Conservation (phyloP, 2,113 vertebrate genomes). For the Machaerirhynchus nigripectus region DNA sequence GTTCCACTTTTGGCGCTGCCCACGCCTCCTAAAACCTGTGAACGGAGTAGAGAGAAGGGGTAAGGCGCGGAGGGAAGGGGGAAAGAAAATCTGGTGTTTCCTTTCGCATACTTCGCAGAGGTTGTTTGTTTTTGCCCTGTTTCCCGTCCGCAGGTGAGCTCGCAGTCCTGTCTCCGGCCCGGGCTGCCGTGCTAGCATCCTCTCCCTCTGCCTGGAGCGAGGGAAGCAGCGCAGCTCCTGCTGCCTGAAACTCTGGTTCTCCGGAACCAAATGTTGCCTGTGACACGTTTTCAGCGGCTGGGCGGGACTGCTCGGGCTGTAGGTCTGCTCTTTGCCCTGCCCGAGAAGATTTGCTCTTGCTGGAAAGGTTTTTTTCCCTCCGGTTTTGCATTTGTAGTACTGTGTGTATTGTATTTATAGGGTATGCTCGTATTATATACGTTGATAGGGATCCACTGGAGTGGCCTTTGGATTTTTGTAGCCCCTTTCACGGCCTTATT, state of each 20-base stretch:
- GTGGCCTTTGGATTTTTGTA: neutral
- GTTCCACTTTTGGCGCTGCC: fast-evolving
- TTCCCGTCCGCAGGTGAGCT: fast-evolving
- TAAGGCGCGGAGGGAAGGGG: neutral
- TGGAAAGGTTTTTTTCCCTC: neutral
- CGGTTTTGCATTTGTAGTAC: neutral
- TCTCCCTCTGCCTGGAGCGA: too few relatives aligned
- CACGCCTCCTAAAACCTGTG: neutral
- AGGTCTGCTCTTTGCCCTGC: neutral
- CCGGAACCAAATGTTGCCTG: too few relatives aligned
- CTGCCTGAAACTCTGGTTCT: too few relatives aligned
- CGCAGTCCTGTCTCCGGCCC: fast-evolving
- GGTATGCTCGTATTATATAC: fast-evolving
- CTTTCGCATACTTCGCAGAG: neutral
- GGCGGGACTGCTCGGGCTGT: neutral
- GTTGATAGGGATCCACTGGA: neutral
- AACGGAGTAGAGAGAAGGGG: neutral
- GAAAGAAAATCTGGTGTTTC: neutral
- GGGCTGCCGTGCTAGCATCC: neutral
- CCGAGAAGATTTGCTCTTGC: neutral
- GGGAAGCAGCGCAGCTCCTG: neutral
- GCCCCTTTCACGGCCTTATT: neutral
- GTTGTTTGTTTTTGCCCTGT: neutral
- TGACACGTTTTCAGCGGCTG: neutral
- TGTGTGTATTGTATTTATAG: neutral